A percentile compares a stretch with the other conserved stretches of the same genome.
Conservation (phyloP, 2,113 vertebrate genomes). For the Potamarius usumacintae region DNA sequence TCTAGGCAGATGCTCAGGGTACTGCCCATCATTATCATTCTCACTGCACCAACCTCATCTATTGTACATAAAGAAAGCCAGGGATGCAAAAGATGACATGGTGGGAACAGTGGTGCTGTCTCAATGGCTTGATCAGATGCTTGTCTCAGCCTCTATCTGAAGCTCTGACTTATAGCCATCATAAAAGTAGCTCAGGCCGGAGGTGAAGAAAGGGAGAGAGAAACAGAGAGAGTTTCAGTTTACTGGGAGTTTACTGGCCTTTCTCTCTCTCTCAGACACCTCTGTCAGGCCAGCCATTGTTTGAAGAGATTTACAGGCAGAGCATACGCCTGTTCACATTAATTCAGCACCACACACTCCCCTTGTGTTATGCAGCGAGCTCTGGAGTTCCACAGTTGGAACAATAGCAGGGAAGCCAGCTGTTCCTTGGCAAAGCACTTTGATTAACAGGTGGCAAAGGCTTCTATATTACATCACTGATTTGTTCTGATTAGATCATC, state of each 20-base stretch:
- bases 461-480: slow-evolving; percentile 10
- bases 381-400: slow-evolving; percentile 48
- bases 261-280: slow-evolving; percentile 32
- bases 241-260: slow-evolving; percentile 22
- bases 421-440: not conserved
- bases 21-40: slow-evolving; percentile 10
- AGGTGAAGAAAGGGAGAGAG: slow-evolving; percentile 44
- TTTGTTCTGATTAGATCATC: not conserved
- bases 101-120: slow-evolving; percentile 44
- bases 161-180: slow-evolving; percentile 43
- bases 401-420: slow-evolving; percentile 27
- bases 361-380: slow-evolving; percentile 59
- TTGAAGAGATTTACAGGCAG: slow-evolving; percentile 64
- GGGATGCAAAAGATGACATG: slow-evolving; percentile 23
- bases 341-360: slow-evolving; percentile 32
- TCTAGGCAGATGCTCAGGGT: slow-evolving; percentile 38
- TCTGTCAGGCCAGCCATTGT: slow-evolving; percentile 54
- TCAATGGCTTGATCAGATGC: slow-evolving; percentile 19
- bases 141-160: slow-evolving; percentile 10
- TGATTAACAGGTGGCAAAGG: not conserved
- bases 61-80: slow-evolving; percentile 42
- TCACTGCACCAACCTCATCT: slow-evolving; percentile 15
- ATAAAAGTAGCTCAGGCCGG: slow-evolving; percentile 35
- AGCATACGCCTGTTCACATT: slow-evolving; percentile 18
- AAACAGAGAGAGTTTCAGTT: slow-evolving; percentile 1